Conservation (phyloP, 2,113 vertebrate species). For the Seriola rivoliana region DNA sequence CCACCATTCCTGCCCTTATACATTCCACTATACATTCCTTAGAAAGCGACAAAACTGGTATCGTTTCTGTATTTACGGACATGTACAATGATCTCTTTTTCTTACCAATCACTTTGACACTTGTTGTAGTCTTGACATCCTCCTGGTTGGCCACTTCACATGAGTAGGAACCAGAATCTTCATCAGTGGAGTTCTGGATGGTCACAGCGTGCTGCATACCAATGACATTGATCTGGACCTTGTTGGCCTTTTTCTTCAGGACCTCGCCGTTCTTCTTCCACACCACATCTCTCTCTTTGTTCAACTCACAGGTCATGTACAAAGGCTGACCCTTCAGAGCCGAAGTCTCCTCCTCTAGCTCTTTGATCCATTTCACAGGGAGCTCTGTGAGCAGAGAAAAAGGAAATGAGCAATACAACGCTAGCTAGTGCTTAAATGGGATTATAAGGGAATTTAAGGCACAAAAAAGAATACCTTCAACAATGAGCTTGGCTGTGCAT, state of each 20-base stretch:
- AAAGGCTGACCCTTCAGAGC: slow-evolving; percentile 92
- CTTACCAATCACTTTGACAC: slow-evolving; percentile 94
- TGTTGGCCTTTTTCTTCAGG: slow-evolving; percentile 85
- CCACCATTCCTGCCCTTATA: neutral
- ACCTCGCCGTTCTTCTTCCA: slow-evolving; percentile 93
- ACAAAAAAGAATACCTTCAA: slow-evolving; percentile 90
- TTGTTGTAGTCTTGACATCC: slow-evolving; percentile 88
- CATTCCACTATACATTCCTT: neutral
- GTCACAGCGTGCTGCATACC: slow-evolving; percentile 91
- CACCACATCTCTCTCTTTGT: slow-evolving; percentile 92
- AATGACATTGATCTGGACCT: slow-evolving; percentile 90
- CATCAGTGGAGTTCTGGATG: slow-evolving; percentile 86
- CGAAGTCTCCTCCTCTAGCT: slow-evolving; percentile 91
- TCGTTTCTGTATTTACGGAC: neutral
- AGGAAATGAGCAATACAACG: neutral
- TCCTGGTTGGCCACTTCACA: slow-evolving; percentile 86
- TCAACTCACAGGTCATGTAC: slow-evolving; percentile 95
- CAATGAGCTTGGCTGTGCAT: slow-evolving; percentile 94
- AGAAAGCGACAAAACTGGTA: neutral
- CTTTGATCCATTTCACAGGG: slow-evolving; percentile 93
- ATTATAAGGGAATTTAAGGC: neutral
- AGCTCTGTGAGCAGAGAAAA: slow-evolving; percentile 84
- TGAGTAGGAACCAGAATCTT: slow-evolving; percentile 88
- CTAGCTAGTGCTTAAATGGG: neutral
- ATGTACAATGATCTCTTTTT: neutral